Evolutionary conservation across 1,140 invertebrate species (phyloP), one percentile per base, ranked within the genome.

Genomic region (Apis laboriosa): DNA sequence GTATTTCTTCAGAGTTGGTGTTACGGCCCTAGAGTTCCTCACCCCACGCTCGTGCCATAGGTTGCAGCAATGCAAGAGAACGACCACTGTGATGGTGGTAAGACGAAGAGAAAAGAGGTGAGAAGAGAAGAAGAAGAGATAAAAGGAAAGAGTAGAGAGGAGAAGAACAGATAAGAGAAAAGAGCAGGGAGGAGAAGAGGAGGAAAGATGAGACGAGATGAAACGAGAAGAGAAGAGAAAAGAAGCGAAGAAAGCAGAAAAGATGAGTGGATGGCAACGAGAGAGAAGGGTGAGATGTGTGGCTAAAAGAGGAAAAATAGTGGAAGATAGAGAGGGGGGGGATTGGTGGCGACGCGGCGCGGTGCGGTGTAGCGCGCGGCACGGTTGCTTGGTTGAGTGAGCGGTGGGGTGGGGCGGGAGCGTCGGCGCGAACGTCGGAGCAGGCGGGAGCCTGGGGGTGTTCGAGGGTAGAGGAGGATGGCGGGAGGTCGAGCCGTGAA

Each of bases 11-110:
- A 63, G 58, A 64, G 53, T 76, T 24, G 80, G 68, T 79, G 72
- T 55, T 87, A 86, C 85, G 81, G 68, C 61, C 61, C 76, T 86
- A 87, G 13, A 79, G 64, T 74, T 49, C 24, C 68, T 71, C 64
- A 72, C 81, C 73, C 81, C 55, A 61, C 74, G 61, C 68, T 61
- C 21, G 79, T 55, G 79, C 74, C 70, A 86, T 64, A 74, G 74
- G 74, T 83, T 77, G 82, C 76, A 61, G 68, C 66, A 28, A 71
- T 68, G 68, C 67, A 71, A 58, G 53, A 75, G 73, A 68, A 76
- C 63, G 24, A n/a, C 12, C 53, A 53, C 19, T 9, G 60, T 24
- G 67, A 63, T 34, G 43, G n/a, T 28, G 24, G 9, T 19, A 28
- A 28, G 17, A 17, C 17, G 55, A 24, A 60, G 43, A 55, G n/a